Evolutionary conservation across 2,113 vertebrate genomes (phyloP), one percentile per base, ranked within the genome.

Genomic region (Paracanthobrama guichenoti): DNA sequence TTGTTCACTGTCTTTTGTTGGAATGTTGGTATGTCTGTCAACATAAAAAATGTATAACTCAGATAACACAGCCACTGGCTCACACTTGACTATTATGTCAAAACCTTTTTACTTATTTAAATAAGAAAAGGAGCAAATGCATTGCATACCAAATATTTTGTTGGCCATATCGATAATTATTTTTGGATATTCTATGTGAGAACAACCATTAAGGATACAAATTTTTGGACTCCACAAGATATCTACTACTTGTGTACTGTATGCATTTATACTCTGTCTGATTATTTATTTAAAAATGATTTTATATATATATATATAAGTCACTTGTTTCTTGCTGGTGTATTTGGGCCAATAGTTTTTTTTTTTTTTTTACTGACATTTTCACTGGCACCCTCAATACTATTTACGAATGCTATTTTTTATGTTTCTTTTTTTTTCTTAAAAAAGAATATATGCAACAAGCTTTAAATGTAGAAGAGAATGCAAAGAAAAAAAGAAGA

Each of bases 1-100:
- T 53, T 48, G 73, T 71, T 71, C 67, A 42, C 46, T 16, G 72
- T 28, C 46, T 53, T 75, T 75, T 75, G 73, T 75, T 75, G 73
- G 16, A n/a, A n/a, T n/a, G n/a, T n/a, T n/a, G n/a, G n/a, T n/a
- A n/a, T n/a, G n/a, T n/a, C 46, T 75, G 73, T 16, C 26, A 75
- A 75, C 73, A 75, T 75, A 75, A 75, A 75, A 75, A 53, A 75
- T 22, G 1, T 31, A 53, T 75, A 50, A 75, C 16, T 50, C 48
- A 18, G 46, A 75, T 75, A 31, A 12, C 46, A 20, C 31, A 75
- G 73, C 44, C 73, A 26, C 50, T 53, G 46, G 72, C 46, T 53
- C 24, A 75, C 46, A 75, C 46, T 16, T 46, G 3, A 24, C 48
- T 53, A 26, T 75, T 53, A 31, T 20, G 48, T 75, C 13, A 75